Conservation (phyloP, 2,113 vertebrate genomes). For the Callithrix jacchus region DNA sequence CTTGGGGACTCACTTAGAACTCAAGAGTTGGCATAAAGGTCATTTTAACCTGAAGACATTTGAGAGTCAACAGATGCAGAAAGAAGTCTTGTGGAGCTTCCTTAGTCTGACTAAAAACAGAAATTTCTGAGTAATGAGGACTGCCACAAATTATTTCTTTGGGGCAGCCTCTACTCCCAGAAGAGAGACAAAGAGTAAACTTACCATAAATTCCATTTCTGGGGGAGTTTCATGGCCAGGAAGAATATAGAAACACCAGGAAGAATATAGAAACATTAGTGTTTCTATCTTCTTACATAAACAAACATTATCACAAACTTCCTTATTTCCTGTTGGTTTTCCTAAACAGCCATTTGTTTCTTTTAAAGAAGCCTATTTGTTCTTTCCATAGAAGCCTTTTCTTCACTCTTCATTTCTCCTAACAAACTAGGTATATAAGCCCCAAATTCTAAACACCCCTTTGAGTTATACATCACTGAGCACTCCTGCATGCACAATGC, state of each 20-base stretch:
- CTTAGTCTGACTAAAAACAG: neutral
- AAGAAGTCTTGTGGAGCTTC: neutral
- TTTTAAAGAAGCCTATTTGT: neutral
- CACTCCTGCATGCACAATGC: neutral
- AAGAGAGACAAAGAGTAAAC: constrained; percentile 3
- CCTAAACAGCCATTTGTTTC: neutral
- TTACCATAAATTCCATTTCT: neutral
- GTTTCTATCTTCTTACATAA: neutral
- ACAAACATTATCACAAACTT: neutral
- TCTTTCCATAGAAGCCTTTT: neutral
- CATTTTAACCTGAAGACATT: neutral
- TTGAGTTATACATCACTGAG: neutral
- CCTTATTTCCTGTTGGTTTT: neutral
- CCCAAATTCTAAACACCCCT: neutral
- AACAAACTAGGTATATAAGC: neutral
- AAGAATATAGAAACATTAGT: too few relatives aligned
- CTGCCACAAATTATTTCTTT: neutral
- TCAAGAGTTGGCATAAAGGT: neutral
- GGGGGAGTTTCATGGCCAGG: neutral
- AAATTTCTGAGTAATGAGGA: neutral
- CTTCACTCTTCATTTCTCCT: neutral
- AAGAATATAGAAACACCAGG: neutral
- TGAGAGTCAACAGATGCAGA: neutral
- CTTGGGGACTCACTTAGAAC: neutral
- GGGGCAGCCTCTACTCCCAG: neutral